Conservation (phyloP, 2,888 invertebrate genomes). For the Ptilodon capucinus region DNA sequence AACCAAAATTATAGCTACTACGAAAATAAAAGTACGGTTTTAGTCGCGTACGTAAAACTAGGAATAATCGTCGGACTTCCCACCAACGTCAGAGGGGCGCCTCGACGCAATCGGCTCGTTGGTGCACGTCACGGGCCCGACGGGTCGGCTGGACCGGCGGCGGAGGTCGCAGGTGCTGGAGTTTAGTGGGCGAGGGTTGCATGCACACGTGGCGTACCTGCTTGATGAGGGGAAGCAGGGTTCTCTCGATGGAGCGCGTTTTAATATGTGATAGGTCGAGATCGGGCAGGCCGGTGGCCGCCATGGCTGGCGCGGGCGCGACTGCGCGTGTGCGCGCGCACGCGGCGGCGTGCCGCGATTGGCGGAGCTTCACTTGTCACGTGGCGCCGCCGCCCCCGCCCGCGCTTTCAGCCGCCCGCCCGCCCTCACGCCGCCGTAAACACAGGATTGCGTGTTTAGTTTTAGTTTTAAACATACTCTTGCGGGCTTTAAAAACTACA, state of each 20-base stretch:
- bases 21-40: slow-evolving; percentile 68
- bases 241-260: slow-evolving; percentile 97
- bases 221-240: slow-evolving; percentile 95
- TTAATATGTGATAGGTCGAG: slow-evolving; percentile 90
- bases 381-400: slow-evolving; percentile 43
- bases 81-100: slow-evolving; percentile 62
- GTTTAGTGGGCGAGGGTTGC: slow-evolving; percentile 26
- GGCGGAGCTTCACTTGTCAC: slow-evolving; percentile 52
- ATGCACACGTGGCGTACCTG: slow-evolving; percentile 86
- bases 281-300: slow-evolving; percentile 83
- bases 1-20: slow-evolving; percentile 53
- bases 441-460: slow-evolving; percentile 51
- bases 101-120: slow-evolving; percentile 44
- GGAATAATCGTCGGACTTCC: slow-evolving; percentile 54
- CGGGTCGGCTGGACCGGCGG: slow-evolving; percentile 10
- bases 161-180: slow-evolving; percentile 5
- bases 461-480: slow-evolving; percentile 49
- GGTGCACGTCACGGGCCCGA: slow-evolving; percentile 40
- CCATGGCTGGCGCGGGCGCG: slow-evolving; percentile 82
- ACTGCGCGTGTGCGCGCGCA: slow-evolving; percentile 76
- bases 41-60: slow-evolving; percentile 63
- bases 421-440: slow-evolving; percentile 43
- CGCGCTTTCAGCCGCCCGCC: slow-evolving; percentile 26
- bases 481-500: slow-evolving; percentile 63
- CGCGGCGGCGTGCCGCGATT: slow-evolving; percentile 47